Conservation (phyloP, 2,113 vertebrate species). For the Crocuta crocuta region DNA sequence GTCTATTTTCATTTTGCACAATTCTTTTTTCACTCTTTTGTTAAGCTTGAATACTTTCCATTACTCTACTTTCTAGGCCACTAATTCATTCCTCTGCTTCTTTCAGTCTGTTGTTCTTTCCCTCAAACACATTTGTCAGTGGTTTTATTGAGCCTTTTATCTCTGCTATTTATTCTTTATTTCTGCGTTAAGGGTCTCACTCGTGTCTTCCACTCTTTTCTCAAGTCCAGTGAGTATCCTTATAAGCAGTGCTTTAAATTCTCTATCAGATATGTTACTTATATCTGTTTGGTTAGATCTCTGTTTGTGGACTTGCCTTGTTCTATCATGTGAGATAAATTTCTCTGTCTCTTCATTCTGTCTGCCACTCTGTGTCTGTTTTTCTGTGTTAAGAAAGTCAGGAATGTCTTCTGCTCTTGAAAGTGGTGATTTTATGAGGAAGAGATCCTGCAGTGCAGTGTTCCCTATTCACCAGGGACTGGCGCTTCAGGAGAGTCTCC, state of each 20-base stretch:
- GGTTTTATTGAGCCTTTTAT: background rate
- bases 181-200: background rate
- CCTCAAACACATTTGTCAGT: background rate
- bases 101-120: background rate
- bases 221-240: background rate
- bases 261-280: background rate
- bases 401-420: background rate
- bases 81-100: background rate
- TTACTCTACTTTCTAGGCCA: background rate
- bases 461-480: background rate
- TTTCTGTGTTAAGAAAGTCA: background rate
- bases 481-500: background rate
- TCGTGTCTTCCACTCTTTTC: background rate
- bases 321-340: background rate
- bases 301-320: background rate
- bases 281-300: background rate
- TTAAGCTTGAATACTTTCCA: background rate
- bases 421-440: background rate
- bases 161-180: background rate
- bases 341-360: background rate
- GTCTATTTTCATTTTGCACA: background rate
- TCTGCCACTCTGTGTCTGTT: background rate
- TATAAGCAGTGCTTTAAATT: background rate
- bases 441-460: background rate
- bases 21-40: background rate